phyloP scores from a whole-genome alignment of 2,888 invertebrate species.

The Tanypteryx hageni region DNA sequence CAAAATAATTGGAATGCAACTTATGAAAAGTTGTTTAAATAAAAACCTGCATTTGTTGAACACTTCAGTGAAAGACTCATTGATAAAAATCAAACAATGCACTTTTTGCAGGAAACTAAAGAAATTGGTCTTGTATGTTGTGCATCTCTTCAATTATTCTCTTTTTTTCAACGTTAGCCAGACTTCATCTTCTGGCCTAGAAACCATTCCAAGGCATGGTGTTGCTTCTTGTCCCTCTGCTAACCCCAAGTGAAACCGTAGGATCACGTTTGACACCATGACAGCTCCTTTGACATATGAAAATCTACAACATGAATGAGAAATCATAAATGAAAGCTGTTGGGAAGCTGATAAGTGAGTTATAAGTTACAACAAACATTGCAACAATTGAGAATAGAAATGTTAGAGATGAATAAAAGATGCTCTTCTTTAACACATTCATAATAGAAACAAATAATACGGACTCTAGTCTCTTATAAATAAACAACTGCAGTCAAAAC shows the following conservation, averaged over 20 bases:
- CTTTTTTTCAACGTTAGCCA: conserved; percentile 71
- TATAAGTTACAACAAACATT: too few relatives aligned
- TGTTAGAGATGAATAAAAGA: too few relatives aligned
- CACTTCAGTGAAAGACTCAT: not conserved
- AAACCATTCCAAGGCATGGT: conserved; percentile 72
- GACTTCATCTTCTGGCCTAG: conserved; percentile 73
- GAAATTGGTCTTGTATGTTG: not conserved
- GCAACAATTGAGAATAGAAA: too few relatives aligned
- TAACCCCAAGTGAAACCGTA: conserved; percentile 71
- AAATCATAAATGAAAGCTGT: not conserved
- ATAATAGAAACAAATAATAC: too few relatives aligned
- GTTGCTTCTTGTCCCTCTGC: conserved; percentile 72
- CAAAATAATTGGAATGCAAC: not conserved
- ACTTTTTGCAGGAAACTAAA: not conserved
- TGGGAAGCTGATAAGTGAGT: not conserved
- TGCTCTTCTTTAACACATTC: too few relatives aligned
- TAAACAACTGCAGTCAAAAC: too few relatives aligned
- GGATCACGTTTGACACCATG: conserved; percentile 71
- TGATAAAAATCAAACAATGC: not conserved
- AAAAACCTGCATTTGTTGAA: not conserved
- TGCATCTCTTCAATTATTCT: not conserved
- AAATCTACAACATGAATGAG: conserved; percentile 68
- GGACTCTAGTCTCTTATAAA: too few relatives aligned
- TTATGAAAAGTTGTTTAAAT: not conserved
- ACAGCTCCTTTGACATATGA: conserved; percentile 71